These are phyloP conservation scores for Hylia prasina DNA, from an alignment of 2,113 vertebrate genomes.

Conservation along the genomic window DNA sequence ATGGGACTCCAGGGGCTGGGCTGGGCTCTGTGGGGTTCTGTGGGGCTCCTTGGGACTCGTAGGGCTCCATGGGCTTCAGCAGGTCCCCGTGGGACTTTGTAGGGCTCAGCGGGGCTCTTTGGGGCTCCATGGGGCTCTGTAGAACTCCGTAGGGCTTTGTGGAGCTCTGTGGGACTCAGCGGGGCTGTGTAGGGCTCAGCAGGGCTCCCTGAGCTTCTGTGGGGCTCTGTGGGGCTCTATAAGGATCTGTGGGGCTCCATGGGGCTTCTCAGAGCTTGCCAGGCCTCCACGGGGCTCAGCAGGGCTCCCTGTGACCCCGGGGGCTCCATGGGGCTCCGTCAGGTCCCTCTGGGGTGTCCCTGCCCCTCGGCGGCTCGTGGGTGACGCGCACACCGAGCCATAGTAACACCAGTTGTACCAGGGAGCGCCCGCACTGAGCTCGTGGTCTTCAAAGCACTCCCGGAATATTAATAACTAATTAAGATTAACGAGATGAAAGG, in stretches of 20 bases:
- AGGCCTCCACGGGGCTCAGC: background rate
- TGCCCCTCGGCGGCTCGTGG: background rate
- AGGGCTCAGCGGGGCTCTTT: background rate
- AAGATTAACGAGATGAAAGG: background rate
- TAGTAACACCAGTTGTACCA: background rate
- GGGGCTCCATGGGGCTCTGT: accelerated
- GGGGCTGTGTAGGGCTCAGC: no score
- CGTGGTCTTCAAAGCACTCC: background rate
- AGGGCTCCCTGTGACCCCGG: accelerated
- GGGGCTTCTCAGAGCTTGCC: background rate
- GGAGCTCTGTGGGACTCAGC: background rate
- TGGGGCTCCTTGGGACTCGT: background rate
- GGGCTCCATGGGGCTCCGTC: accelerated
- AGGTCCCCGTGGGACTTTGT: no score
- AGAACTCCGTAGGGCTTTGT: no score
- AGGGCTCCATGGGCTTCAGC: background rate
- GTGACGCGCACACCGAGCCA: background rate
- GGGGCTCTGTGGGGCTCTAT: no score
- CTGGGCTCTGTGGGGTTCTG: no score
- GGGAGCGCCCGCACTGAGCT: background rate
- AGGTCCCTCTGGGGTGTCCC: background rate
- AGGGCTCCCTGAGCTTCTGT: background rate
- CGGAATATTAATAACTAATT: background rate
- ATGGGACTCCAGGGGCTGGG: no score
- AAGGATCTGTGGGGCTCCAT: background rate